Evolutionary conservation across 2,888 invertebrate genomes (phyloP).

Genomic region (Neelides folsomi): DNA sequence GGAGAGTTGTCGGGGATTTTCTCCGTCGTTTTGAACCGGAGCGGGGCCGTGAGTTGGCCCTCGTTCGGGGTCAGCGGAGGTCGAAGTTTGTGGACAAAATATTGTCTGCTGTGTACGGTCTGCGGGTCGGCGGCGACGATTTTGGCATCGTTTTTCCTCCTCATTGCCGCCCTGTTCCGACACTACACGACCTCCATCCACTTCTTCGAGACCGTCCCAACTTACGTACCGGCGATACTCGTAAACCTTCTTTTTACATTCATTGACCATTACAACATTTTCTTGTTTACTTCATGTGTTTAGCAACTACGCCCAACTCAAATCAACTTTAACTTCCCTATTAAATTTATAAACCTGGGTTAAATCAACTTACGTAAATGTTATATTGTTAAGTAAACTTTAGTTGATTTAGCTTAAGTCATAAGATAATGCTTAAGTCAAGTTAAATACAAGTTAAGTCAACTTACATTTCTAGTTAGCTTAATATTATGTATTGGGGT

Average conservation of each 20-base stretch:
- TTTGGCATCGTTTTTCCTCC: constrained; percentile 60
- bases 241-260: constrained; percentile 53
- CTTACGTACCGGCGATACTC: constrained; percentile 82
- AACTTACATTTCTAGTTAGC: no score
- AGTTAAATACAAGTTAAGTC: no score
- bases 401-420: no score
- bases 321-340: no score
- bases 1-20: constrained; percentile 22
- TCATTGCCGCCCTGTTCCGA: constrained; percentile 63
- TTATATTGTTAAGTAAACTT: no score
- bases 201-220: constrained; percentile 83
- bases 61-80: constrained; percentile 17
- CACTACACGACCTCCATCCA: constrained; percentile 60
- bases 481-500: no score
- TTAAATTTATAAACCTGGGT: no score
- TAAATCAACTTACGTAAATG: no score
- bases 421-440: no score
- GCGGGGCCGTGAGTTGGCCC: constrained; percentile 20
- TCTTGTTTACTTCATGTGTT: no score
- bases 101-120: constrained; percentile 68
- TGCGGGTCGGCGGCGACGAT: constrained; percentile 65
- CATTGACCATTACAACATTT: no score
- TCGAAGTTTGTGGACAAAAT: constrained; percentile 43
- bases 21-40: constrained; percentile 19
- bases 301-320: no score